Base-by-base conservation (phyloP, 2,797 vertebrate genomes). In the Hipposideros larvatus region DNA sequence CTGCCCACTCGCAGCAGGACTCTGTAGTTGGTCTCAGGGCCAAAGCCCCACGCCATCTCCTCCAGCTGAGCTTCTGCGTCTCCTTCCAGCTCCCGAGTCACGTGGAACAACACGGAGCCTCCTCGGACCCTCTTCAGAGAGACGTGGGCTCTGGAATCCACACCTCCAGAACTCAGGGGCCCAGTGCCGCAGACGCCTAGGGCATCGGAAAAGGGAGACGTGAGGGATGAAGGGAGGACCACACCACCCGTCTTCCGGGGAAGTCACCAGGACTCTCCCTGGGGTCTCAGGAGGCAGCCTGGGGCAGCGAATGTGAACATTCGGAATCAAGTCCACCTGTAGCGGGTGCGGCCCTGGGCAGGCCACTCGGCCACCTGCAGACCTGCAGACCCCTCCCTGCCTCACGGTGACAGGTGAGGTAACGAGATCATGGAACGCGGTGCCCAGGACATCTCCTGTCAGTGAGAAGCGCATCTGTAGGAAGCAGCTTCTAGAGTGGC, bases 1-100 rank as follows among this genome's bases (percentile, higher is more conserved):
- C 0, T 22, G 26, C 0, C 0, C 53, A 90, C 9, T n/a, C 0
- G 0, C 31, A 96, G 18, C 4, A 93, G 1, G 26, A 4, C 0
- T 1, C 0, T 80, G 9, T 70, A 31, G 1, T 2, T 2, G 63
- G 24, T 7, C 0, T 0, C 21, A 57, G 15, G 4, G 5, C 15
- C 53, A 19, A 82, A 63, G 28, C 21, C 24, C 90, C 93, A 95
- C 0, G 0, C 1, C 2, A 63, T 51, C 31, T 80, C 7, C 13
- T 48, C 2, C 16, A 63, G 19, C 1, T 51, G 4, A 34, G 14
- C 16, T 37, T 4, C 22, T 18, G 4, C 2, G 14, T 51, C 48
- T 51, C 48, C 48, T 51, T 51, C 48, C 14, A 51, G 11, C 1
- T 51, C 21, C 57, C 19, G 22, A 0, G 0, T 15, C 74, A 75